Base-by-base conservation (phyloP, 2,888 invertebrate species). In the Habrosyne pyritoides region DNA sequence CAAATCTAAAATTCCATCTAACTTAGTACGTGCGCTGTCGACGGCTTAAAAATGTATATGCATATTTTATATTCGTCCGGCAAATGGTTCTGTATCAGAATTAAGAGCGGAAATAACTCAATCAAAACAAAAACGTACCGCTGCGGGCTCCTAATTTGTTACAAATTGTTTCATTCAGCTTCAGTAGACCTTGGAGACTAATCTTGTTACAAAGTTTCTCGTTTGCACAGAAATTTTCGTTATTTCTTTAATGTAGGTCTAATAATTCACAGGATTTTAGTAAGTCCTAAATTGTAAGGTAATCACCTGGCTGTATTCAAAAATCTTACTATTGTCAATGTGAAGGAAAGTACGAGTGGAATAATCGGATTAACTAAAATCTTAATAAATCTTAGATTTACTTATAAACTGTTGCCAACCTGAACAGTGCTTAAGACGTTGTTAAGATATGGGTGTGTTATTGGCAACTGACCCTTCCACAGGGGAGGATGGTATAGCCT, bases 91-190 rank as follows among this genome's bases (percentile, higher is more conserved):
- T 28, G 50, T 50, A 50, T 48, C 48, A 47, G 50, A 55, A 60
- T 63, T 59, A 64, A 59, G 65, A 59, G 53, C 51, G 53, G 60
- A 60, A 63, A 72, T 63, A 54, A 60, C 64, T 63, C 60, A 67
- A 67, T 69, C 66, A 62, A 62, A 67, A 72, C 67, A 62, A 62
- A 65, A 63, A 66, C 59, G 64, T 67, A 66, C 61, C 64, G 68
- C 66, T 71, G 56, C 63, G 68, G 67, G 61, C 63, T 67, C 59
- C 63, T 73, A 78, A 79, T 73, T 78, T 63, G 66, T 73, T 66
- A 69, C 66, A 77, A 79, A 78, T 75, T 75, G 77, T 73, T 73
- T 65, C 67, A 69, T 73, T 73, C 67, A 63, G 64, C 61, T 68
- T 57, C 66, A 76, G 64, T 61, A 63, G 69, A 64, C 76, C 67